Conservation (phyloP, 2,113 vertebrate genomes). For the Procapra przewalskii region DNA sequence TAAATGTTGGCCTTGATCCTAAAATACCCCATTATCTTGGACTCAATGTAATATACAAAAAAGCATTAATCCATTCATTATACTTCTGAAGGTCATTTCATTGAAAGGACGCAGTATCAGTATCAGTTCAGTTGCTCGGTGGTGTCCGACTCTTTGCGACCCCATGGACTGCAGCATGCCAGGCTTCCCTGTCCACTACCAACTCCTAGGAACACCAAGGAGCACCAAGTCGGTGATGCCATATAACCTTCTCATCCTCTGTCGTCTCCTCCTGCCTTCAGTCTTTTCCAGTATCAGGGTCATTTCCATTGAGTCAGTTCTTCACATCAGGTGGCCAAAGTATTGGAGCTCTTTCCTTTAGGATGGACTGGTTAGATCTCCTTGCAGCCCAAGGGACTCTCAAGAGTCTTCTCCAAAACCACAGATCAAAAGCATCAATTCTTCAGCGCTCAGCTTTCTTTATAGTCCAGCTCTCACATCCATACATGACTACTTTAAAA, state of each 20-base stretch:
- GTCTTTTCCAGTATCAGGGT: not conserved
- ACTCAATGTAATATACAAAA: not conserved
- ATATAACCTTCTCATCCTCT: not conserved
- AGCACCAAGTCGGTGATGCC: not conserved
- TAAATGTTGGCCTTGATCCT: not conserved
- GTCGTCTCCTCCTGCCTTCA: not conserved
- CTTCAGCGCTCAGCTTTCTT: rapidly evolving
- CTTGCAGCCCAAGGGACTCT: not conserved
- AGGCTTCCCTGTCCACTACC: not conserved
- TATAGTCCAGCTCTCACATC: not conserved
- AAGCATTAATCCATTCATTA: not conserved
- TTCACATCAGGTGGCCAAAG: not conserved
- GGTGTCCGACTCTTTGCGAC: rapidly evolving
- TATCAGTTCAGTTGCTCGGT: not conserved
- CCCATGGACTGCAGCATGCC: not conserved
- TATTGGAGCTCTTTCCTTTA: not conserved
- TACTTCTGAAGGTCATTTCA: not conserved
- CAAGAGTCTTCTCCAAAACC: not conserved
- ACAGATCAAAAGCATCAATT: not conserved
- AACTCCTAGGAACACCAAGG: not conserved
- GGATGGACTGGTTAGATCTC: not conserved
- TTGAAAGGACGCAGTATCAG: not conserved
- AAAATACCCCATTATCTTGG: not conserved
- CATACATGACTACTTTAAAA: not conserved
- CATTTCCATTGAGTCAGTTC: not conserved